These are phyloP conservation scores for Meda fulgida DNA, from an alignment of 2,797 vertebrate genomes.

Conservation along the genomic window DNA sequence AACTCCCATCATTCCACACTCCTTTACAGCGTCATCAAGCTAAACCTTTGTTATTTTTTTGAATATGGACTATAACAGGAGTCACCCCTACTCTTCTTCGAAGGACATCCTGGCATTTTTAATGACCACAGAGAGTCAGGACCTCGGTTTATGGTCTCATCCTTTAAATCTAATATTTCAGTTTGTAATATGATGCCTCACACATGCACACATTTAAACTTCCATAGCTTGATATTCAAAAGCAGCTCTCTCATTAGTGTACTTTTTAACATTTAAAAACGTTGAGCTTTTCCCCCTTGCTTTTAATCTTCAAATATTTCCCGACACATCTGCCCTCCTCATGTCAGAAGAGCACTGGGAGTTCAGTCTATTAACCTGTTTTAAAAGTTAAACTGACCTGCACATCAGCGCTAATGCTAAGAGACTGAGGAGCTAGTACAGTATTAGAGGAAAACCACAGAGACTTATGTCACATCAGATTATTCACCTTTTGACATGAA, in stretches of 20 bases:
- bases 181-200: neutral
- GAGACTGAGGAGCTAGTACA: neutral
- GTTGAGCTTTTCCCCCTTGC: neutral
- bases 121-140: too few species aligned
- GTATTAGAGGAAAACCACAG: neutral
- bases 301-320: neutral
- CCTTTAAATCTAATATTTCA: neutral
- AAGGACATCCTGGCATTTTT: too few species aligned
- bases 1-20: neutral
- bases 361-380: slow-evolving; percentile 25
- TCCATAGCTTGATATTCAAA: slow-evolving; percentile 15
- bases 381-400: slow-evolving; percentile 35
- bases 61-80: too few species aligned
- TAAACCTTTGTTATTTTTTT: neutral
- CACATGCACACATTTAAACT: neutral
- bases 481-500: slow-evolving; percentile 29
- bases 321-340: neutral
- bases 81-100: too few species aligned
- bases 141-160: too few species aligned
- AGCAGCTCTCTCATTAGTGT: neutral
- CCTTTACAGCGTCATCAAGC: neutral
- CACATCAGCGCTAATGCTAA: slow-evolving; percentile 2
- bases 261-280: neutral
- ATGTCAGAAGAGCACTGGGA: slow-evolving; percentile 12
- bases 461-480: slow-evolving; percentile 26